Base-by-base conservation (phyloP, 1,140 invertebrate species). In the Aphelinus certus region DNA sequence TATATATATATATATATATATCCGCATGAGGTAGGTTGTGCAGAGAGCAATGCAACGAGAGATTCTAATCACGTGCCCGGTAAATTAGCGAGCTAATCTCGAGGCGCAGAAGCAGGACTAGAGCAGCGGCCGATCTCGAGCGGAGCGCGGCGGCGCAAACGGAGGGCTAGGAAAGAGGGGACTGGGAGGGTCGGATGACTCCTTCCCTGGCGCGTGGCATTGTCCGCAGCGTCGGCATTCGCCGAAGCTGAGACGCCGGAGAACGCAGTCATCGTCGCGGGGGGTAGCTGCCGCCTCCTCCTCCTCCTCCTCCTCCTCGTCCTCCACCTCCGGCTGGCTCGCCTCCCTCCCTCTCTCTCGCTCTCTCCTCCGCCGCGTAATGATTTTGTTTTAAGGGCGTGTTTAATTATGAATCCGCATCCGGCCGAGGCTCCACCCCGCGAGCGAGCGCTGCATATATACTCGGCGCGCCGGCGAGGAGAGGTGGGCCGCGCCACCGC, bases 381-480 rank as follows among this genome's bases (percentile, higher is more conserved):
- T 88, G 87, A 88, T 88, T 88, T 87, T 86, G 86, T 87, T 87
- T 87, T 86, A 88, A 87, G 87, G 87, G 87, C 87, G 86, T 87
- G 87, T 87, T 88, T 88, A 87, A 88, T 88, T 87, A 87, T 88
- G 85, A 87, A 87, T 88, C 85, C 85, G 85, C 84, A 85, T 85
- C 85, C 83, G 83, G 83, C 77, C 83, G 83, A 86, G 75, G 86
- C 87, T 88, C 86, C 87, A 87, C 87, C 87, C 84, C 82, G 10
- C 6, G 42, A 48, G 10, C 6, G 71, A 49, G 58, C 62, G 73
- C 26, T 26, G 26, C 26, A 26, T 26, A 26, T 42, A 65, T 48
- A 61, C 62, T 4, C 51, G 9, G 9, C 51, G 4, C 9, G 51
- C 51, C 4, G 51, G 4, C 51, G 9, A 9, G 9, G 51, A 53